phyloP scores from a whole-genome alignment of 2,113 vertebrate genomes.

The Psammodynastes pulverulentus region DNA sequence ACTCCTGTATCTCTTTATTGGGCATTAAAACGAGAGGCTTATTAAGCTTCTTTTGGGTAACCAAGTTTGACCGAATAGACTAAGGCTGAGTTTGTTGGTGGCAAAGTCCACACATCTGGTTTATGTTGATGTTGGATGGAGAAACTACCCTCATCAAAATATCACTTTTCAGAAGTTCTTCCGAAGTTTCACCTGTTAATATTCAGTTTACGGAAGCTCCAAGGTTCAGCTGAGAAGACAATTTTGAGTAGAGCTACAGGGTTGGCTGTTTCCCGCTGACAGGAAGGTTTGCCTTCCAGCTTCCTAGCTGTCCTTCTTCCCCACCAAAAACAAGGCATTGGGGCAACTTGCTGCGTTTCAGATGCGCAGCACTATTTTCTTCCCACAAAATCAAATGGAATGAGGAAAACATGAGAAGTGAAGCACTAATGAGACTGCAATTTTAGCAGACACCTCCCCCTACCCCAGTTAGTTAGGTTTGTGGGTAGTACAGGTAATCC shows the following conservation, averaged over 20 bases:
- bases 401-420: not conserved
- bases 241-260: not conserved
- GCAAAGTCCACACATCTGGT: not conserved
- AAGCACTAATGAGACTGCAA: not conserved
- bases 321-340: not conserved
- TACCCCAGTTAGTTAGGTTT: not conserved
- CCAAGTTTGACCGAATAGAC: not conserved
- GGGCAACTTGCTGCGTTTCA: not conserved
- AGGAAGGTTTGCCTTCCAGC: not conserved
- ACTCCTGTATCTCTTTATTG: not conserved
- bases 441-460: not conserved
- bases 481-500: not conserved
- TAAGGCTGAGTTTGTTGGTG: not conserved
- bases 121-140: not conserved
- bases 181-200: not conserved
- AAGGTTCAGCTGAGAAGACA: not conserved
- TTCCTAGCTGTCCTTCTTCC: not conserved
- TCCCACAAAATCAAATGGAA: not conserved
- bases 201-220: not conserved
- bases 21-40: not conserved
- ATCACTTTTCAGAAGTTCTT: not conserved
- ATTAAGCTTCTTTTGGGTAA: not conserved
- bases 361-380: not conserved
- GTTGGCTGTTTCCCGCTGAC: not conserved
- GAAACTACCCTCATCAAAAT: not conserved